A percentile compares a stretch with the other conserved stretches of the same genome.
Conservation (phyloP, 2,797 vertebrate species). For the Sebastolobus alascanus region DNA sequence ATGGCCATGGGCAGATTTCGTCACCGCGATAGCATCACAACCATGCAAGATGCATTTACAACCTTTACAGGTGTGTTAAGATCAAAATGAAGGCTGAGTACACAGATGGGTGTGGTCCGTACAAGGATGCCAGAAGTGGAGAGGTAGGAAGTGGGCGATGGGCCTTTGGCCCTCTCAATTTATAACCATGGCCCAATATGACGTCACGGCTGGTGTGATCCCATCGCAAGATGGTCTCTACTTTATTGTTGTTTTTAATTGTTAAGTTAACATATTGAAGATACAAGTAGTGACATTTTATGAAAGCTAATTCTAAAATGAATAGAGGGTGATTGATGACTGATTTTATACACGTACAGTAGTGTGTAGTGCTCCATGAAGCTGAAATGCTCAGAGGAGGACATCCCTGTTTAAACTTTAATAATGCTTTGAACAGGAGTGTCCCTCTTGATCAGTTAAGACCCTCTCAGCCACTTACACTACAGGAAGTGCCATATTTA, state of each 20-base stretch:
- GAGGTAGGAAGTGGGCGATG: neutral
- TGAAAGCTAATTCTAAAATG: neutral
- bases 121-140: neutral
- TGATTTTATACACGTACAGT: neutral
- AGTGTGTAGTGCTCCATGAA: neutral
- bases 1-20: no score
- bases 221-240: neutral
- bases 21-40: neutral
- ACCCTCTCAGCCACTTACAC: conserved; percentile 48
- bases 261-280: neutral
- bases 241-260: neutral
- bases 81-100: neutral
- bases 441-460: conserved; percentile 60
- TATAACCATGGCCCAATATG: neutral
- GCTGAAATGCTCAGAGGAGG: conserved; percentile 10
- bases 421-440: conserved; percentile 39
- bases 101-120: neutral
- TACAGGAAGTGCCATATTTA: conserved; percentile 57
- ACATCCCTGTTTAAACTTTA: conserved; percentile 58
- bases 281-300: neutral
- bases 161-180: neutral
- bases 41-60: neutral
- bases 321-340: neutral
- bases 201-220: neutral
- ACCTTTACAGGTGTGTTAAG: no score